Percentiles rank a stretch among this genome's conserved stretches.
These are phyloP conservation scores for Diarsia mendica DNA, from an alignment of 2,888 invertebrate genomes.

Conservation along the genomic window DNA sequence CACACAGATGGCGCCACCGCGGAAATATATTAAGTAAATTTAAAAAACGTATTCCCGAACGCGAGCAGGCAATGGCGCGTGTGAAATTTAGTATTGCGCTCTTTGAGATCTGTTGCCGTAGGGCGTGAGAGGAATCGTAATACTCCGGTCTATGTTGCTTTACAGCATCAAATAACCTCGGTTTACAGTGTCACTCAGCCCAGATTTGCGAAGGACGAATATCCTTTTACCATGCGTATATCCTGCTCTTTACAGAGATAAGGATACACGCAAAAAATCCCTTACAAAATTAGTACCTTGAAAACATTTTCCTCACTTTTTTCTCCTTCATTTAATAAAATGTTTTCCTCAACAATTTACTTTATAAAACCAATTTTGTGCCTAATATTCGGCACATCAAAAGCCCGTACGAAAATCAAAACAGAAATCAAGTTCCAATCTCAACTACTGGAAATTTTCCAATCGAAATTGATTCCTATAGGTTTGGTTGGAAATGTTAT, in stretches of 20 bases:
- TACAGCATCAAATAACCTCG: constrained; percentile 20
- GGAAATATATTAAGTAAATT: constrained; percentile 85
- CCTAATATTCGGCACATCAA: constrained; percentile 30
- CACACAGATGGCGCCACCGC: constrained; percentile 85
- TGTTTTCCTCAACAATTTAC: constrained; percentile 23
- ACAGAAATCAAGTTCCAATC: constrained; percentile 29
- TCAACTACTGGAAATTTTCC: constrained; percentile 41
- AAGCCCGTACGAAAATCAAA: constrained; percentile 21
- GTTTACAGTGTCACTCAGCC: constrained; percentile 34
- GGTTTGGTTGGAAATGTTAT: constrained; percentile 57
- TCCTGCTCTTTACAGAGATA: constrained; percentile 18
- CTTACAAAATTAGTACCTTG: constrained; percentile 23
- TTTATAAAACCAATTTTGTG: constrained; percentile 30
- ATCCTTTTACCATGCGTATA: constrained; percentile 15
- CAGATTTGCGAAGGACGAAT: constrained; percentile 26
- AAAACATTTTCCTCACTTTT: constrained; percentile 40
- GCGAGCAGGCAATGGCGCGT: constrained; percentile 80
- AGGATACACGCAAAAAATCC: background rate
- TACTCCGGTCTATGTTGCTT: constrained; percentile 31
- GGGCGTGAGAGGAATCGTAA: constrained; percentile 61
- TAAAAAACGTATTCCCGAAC: constrained; percentile 80
- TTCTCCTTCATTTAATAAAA: constrained; percentile 27
- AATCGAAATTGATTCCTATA: constrained; percentile 53
- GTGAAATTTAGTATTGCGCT: constrained; percentile 84
- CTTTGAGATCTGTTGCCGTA: constrained; percentile 65